Evolutionary conservation across 2,888 invertebrate genomes (phyloP), one percentile per base, ranked within the genome.

Genomic region (Microplitis deprimator): DNA sequence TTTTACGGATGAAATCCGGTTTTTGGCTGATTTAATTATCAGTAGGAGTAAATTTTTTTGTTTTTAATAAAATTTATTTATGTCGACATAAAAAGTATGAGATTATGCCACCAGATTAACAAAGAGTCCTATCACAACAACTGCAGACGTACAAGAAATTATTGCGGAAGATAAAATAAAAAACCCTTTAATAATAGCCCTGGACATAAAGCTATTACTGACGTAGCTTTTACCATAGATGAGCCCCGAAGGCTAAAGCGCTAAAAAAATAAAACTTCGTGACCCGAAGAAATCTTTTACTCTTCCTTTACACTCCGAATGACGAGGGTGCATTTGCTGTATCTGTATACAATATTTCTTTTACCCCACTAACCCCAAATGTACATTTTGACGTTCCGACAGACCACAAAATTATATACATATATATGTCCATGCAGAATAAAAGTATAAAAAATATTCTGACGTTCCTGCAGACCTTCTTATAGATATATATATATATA

Each of bases 361-460:
- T 79, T 72, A 77, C 74, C 68, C 71, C 72, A 73, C 75, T 60
- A 70, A 60, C 72, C 77, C 79, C 79, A 79, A 81, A 81, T 82
- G 81, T 74, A 72, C 76, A 84, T 88, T 87, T 87, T 86, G 85
- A 87, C 87, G 87, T 86, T 83, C 83, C 87, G 84, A 85, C 85
- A 83, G 85, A 84, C 84, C 85, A 83, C 86, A 80, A 89, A 89
- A 89, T 89, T 89, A 89, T 84, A 88, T 77, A 50, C 50, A 50
- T 13, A 50, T 13, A 80, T 80, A 78, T 79, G 83, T 81, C 80
- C 79, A 80, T 82, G 77, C 80, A 79, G 82, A 79, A 81, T 80
- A 61, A 61, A 39, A 6, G 38, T 29, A 7, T 6, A 62, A 17
- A 71, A 71, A 71, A 77, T 72, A 75, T 72, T 62, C 62, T 65